Evolutionary conservation across 2,888 invertebrate species (phyloP).

Genomic region (Tetropium fuscum): DNA sequence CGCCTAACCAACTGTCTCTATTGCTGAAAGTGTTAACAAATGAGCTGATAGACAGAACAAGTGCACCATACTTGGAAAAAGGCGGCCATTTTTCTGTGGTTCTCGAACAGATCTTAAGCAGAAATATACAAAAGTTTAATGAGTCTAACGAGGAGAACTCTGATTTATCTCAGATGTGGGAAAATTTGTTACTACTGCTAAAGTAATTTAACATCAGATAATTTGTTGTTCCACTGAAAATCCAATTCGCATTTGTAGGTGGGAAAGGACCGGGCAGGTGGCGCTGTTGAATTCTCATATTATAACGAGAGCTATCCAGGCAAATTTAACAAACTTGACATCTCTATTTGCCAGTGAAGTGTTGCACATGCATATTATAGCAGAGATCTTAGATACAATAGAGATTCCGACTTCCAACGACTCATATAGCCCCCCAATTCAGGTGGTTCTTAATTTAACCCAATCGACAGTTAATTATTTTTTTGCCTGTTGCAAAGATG

Average conservation of each 20-base stretch:
- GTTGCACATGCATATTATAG: constrained; percentile 68
- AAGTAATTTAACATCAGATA: too few species aligned
- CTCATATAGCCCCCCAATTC: constrained; percentile 70
- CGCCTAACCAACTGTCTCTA: constrained; percentile 71
- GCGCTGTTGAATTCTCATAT: constrained; percentile 64
- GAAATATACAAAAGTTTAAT: constrained; percentile 54
- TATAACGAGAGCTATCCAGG: constrained; percentile 65
- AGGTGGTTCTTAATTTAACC: constrained; percentile 76
- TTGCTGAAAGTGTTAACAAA: constrained; percentile 73
- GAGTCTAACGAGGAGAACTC: constrained; percentile 49
- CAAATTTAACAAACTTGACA: constrained; percentile 67
- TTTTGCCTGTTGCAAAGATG: constrained; percentile 77
- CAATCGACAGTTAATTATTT: constrained; percentile 81
- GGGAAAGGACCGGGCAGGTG: constrained; percentile 72
- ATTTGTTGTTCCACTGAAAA: too few species aligned
- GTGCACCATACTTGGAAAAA: constrained; percentile 60
- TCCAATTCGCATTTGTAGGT: constrained; percentile 70
- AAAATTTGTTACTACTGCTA: constrained; percentile 59
- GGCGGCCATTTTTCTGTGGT: constrained; percentile 65
- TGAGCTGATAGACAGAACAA: constrained; percentile 65
- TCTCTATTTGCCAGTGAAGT: constrained; percentile 61
- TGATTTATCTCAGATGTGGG: constrained; percentile 60
- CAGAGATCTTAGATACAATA: constrained; percentile 75
- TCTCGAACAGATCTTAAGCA: constrained; percentile 60
- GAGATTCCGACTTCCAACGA: constrained; percentile 69